Evolutionary conservation across 2,888 invertebrate species (phyloP).

Genomic region (Tolmerus cingulatus): DNA sequence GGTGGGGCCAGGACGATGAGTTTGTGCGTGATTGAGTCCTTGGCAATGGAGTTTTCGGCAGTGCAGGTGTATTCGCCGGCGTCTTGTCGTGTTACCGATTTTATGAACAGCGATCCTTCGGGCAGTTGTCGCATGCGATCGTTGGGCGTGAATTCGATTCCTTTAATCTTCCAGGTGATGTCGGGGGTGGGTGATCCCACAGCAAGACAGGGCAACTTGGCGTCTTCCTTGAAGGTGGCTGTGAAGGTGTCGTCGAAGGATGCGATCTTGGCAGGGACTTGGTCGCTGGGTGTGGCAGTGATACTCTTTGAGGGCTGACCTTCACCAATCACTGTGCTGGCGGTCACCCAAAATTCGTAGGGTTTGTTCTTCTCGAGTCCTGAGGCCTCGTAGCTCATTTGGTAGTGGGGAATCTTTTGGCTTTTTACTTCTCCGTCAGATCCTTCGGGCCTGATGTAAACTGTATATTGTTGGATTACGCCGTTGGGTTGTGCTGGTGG

Average conservation of each 20-base stretch:
- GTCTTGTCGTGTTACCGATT: slow-evolving; percentile 86
- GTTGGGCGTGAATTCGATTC: slow-evolving; percentile 78
- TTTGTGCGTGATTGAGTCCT: slow-evolving; percentile 90
- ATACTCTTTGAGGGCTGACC: slow-evolving; percentile 90
- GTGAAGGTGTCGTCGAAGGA: slow-evolving; percentile 94
- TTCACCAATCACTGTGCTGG: slow-evolving; percentile 92
- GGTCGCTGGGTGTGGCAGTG: slow-evolving; percentile 78
- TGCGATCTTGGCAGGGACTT: slow-evolving; percentile 91
- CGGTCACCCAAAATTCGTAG: slow-evolving; percentile 95
- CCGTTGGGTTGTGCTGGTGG: slow-evolving; percentile 93
- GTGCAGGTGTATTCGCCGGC: slow-evolving; percentile 94
- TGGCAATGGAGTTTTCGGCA: slow-evolving; percentile 91
- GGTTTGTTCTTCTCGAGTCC: slow-evolving; percentile 81
- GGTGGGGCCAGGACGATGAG: slow-evolving; percentile 83
- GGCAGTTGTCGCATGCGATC: slow-evolving; percentile 85
- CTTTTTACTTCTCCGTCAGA: slow-evolving; percentile 73
- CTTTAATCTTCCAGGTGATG: slow-evolving; percentile 89
- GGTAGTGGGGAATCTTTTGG: slow-evolving; percentile 81
- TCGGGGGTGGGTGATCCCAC: slow-evolving; percentile 92
- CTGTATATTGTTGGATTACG: slow-evolving; percentile 89
- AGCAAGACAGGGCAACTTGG: slow-evolving; percentile 88
- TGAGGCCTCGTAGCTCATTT: slow-evolving; percentile 87
- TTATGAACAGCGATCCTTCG: slow-evolving; percentile 90
- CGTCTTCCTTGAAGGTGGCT: slow-evolving; percentile 90
- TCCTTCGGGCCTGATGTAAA: slow-evolving; percentile 83